These are phyloP conservation scores for Rhadina sibilatrix DNA, from an alignment of 2,113 vertebrate species.

Conservation along the genomic window DNA sequence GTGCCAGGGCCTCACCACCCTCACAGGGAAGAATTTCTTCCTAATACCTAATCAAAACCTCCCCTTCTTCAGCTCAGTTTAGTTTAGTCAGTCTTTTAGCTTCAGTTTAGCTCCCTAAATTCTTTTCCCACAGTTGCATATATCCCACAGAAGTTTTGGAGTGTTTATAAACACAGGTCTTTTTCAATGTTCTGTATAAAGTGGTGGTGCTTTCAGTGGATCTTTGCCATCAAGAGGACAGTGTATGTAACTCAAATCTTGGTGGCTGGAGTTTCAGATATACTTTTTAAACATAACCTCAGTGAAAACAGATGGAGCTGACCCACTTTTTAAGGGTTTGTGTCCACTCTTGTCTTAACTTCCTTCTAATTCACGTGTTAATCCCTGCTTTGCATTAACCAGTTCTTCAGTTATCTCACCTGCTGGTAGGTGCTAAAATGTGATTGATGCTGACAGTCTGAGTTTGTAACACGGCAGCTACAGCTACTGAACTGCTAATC, in stretches of 20 bases:
- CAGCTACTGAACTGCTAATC: not conserved
- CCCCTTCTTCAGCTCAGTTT: not conserved
- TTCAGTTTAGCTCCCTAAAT: not conserved
- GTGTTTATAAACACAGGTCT: rapidly evolving
- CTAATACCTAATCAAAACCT: not conserved
- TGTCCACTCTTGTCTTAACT: not conserved
- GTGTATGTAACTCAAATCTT: rapidly evolving
- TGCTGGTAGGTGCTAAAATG: not conserved
- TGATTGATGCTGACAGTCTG: not conserved
- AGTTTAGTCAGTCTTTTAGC: not conserved
- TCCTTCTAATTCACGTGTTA: not conserved
- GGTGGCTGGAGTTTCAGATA: not conserved
- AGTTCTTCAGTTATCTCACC: not conserved
- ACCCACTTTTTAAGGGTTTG: not conserved
- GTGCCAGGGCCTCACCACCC: not conserved
- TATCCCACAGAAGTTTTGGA: no score
- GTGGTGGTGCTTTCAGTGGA: rapidly evolving
- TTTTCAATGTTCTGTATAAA: rapidly evolving
- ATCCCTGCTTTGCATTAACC: not conserved
- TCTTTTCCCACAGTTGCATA: rapidly evolving
- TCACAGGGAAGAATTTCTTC: not conserved
- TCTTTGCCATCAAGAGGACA: rapidly evolving
- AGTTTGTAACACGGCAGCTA: not conserved
- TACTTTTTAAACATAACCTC: not conserved
- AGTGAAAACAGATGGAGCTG: not conserved